phyloP scores from a whole-genome alignment of 2,113 vertebrate species.

The Microcebus tavaratra region DNA sequence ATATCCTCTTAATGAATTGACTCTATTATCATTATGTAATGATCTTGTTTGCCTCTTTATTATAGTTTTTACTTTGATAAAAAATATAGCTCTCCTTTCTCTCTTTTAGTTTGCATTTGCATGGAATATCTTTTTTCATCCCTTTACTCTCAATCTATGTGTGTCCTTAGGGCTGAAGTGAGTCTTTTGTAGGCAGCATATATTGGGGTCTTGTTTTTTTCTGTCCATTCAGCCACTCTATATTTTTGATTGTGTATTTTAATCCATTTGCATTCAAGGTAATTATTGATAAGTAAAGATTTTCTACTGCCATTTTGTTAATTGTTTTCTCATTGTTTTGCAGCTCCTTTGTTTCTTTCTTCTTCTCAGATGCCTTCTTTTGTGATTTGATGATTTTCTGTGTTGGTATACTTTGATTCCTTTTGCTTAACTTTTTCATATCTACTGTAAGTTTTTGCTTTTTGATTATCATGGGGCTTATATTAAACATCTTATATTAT shows the following conservation, averaged over 20 bases:
- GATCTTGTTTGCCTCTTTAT: neutral
- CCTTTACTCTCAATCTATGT: neutral
- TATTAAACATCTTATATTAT: neutral
- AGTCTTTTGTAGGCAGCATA: neutral
- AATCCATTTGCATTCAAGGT: neutral
- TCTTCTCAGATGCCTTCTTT: neutral
- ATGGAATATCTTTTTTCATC: neutral
- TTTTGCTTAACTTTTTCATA: neutral
- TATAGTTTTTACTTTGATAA: neutral
- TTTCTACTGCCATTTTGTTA: neutral
- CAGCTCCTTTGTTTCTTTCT: neutral
- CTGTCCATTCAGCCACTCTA: neutral
- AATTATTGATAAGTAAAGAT: neutral
- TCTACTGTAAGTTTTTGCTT: neutral
- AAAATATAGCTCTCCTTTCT: neutral
- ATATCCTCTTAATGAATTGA: neutral
- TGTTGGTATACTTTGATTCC: neutral
- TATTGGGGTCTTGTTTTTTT: neutral
- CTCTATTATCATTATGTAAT: neutral
- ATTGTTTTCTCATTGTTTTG: neutral
- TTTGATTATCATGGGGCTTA: neutral
- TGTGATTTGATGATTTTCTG: neutral
- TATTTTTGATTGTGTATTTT: neutral
- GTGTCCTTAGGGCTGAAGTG: neutral
- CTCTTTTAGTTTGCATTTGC: neutral